Conservation (phyloP, 2,113 vertebrate genomes). For the Psittacula cyanocephala region DNA sequence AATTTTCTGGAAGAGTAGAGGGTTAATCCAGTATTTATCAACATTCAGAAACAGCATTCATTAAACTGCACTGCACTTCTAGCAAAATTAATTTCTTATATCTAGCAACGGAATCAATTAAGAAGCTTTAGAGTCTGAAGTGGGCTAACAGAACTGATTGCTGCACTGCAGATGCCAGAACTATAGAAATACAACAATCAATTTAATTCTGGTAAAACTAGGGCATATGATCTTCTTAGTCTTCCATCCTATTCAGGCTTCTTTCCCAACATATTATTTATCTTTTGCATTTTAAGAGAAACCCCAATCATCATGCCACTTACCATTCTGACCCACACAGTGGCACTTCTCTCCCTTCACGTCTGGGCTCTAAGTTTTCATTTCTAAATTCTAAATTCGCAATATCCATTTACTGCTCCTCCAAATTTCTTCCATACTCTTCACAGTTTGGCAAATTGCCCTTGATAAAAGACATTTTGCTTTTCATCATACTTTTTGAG, state of each 20-base stretch:
- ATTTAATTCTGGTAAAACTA: neutral
- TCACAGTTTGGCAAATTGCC: neutral
- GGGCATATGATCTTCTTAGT: neutral
- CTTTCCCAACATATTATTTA: neutral
- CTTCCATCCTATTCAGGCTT: neutral
- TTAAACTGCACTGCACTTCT: neutral
- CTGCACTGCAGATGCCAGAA: neutral
- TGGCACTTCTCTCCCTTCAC: neutral
- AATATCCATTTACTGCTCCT: neutral
- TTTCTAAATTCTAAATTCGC: neutral
- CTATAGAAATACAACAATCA: neutral
- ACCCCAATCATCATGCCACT: neutral
- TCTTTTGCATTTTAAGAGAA: neutral
- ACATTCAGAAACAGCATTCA: neutral
- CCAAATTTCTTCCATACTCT: neutral
- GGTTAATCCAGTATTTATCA: neutral
- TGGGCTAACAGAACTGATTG: neutral
- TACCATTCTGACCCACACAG: neutral
- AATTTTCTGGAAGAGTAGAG: neutral
- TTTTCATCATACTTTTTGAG: neutral
- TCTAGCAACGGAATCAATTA: neutral
- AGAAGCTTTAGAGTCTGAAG: neutral
- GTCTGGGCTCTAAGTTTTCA: neutral
- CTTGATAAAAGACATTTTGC: neutral
- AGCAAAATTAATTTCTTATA: neutral